Evolutionary conservation across 2,113 vertebrate species (phyloP), one percentile per base, ranked within the genome.

Genomic region (Callopanchax toddi): DNA sequence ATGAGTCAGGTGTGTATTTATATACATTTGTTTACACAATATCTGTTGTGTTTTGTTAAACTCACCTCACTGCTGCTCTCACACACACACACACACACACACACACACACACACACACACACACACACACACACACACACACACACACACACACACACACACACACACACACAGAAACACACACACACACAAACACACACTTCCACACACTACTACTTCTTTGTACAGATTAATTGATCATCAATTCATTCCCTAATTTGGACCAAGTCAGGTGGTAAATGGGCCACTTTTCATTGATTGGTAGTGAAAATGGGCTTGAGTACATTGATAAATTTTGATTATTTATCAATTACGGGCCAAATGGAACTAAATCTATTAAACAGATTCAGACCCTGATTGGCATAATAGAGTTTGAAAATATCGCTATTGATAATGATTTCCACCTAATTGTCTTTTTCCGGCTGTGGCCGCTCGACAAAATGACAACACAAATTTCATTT

Each of bases 301-400:
- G 96, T 98, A 98, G 95, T 96, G 95, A 99, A 91, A 99, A 98
- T 94, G 92, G 95, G 94, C 93, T 91, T 92, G 95, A 95, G 94
- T 94, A 95, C 94, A 97, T 97, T 97, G 96, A 99, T 98, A 96
- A 94, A 97, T 98, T 97, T 95, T 95, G 95, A 99, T 98, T 99
- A 98, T 98, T 97, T 97, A 97, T 98, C 95, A 98, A 97, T 99
- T 99, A 97, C 93, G 84, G 91, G 91, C 92, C 94, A 97, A 98
- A 98, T 98, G 94, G 73, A 97, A 95, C 93, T 95, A 97, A 98
- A 98, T 95, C 94, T 96, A 95, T 95, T 95, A 94, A 96, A 95
- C 96, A 96, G 96, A 96, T 94, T 97, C 92, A 88, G 37, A 84
- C 81, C 92, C 93, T 96, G 95, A 98, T 97, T 96, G 95, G 95